Percentiles rank a stretch among this genome's conserved stretches.
phyloP scores from a whole-genome alignment of 2,888 invertebrate species.

The Elegia similella region DNA sequence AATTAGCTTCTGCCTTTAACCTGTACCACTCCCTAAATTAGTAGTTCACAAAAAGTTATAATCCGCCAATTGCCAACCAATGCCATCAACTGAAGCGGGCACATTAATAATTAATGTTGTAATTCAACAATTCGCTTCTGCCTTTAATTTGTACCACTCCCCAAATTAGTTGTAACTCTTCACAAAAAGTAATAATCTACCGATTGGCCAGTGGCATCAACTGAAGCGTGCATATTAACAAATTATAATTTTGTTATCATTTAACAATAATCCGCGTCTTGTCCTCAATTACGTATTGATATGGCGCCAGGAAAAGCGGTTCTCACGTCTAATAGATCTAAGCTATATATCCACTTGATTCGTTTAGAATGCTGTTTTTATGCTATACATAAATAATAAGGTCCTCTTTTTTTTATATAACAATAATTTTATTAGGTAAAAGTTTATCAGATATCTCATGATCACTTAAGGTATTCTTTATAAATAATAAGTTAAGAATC shows the following conservation, averaged over 20 bases:
- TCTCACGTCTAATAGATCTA: constrained; percentile 22
- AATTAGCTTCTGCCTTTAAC: constrained; percentile 18
- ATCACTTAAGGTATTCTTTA: no score
- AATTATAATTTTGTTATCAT: constrained; percentile 47
- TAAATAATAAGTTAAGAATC: no score
- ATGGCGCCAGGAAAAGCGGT: constrained; percentile 28
- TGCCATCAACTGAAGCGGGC: constrained; percentile 12
- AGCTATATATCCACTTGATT: background rate
- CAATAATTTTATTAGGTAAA: no score
- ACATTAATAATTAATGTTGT: no score
- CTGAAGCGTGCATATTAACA: constrained; percentile 42
- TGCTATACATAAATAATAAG: constrained; percentile 4
- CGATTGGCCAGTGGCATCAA: constrained; percentile 24
- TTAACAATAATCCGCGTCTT: constrained; percentile 30
- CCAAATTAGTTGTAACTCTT: constrained; percentile 16
- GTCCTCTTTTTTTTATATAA: no score
- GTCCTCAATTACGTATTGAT: constrained; percentile 54
- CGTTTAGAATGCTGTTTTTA: background rate
- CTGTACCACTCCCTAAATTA: constrained; percentile 18
- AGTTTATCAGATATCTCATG: no score
- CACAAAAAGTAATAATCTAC: constrained; percentile 29
- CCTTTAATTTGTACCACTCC: constrained; percentile 18
- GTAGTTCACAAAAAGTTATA: constrained; percentile 24
- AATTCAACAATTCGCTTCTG: constrained; percentile 19
- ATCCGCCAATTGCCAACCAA: constrained; percentile 29